These are phyloP conservation scores for Musca vetustissima DNA, from an alignment of 1,140 invertebrate genomes.

Conservation along the genomic window DNA sequence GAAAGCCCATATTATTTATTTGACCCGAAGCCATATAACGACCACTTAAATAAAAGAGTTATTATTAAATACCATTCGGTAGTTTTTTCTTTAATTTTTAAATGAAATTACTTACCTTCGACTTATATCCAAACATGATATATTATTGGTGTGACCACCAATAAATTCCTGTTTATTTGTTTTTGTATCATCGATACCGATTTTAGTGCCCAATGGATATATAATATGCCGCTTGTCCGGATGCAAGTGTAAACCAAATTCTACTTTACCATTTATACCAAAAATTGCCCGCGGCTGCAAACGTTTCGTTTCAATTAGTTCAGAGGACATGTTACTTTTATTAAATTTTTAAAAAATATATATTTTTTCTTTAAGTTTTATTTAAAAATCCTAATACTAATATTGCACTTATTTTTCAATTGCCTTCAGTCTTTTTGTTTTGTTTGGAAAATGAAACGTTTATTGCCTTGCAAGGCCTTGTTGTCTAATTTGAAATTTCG, in stretches of 20 bases:
- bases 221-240: conserved; percentile 75
- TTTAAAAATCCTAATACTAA: too few species aligned
- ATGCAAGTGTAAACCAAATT: conserved; percentile 74
- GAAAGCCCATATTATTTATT: conserved; percentile 87
- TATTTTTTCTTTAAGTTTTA: too few species aligned
- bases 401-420: too few species aligned
- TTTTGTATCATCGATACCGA: conserved; percentile 74
- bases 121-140: conserved; percentile 80
- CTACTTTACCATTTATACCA: conserved; percentile 72
- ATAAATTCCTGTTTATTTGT: conserved; percentile 76
- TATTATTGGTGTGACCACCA: conserved; percentile 79
- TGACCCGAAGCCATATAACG: conserved; percentile 85
- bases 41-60: conserved; percentile 60
- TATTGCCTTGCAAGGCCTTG: too few species aligned
- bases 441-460: too few species aligned
- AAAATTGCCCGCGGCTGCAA: conserved; percentile 68
- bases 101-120: conserved; percentile 33
- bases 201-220: conserved; percentile 83
- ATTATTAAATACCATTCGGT: background rate
- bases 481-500: too few species aligned
- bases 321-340: too few species aligned
- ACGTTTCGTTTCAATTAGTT: background rate
- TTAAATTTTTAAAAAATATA: too few species aligned
- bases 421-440: too few species aligned
- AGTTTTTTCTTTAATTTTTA: background rate